These are phyloP conservation scores for Microchrysa polita DNA, from an alignment of 2,888 invertebrate genomes.

Conservation along the genomic window DNA sequence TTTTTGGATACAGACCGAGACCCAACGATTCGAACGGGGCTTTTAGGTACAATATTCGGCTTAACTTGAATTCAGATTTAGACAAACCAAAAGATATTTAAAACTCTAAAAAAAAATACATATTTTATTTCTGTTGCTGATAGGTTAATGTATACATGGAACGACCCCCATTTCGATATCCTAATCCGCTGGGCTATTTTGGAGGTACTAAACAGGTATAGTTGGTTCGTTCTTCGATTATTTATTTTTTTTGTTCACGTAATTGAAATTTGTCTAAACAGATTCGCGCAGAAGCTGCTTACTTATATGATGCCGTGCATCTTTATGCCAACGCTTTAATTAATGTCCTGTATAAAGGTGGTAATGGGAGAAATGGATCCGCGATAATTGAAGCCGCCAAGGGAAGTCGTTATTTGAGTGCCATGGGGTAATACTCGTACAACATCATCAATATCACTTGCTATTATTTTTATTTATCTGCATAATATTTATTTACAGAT, in stretches of 20 bases:
- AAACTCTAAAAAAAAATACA: too few species aligned
- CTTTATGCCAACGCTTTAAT: conserved; percentile 87
- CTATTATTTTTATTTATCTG: conserved; percentile 3
- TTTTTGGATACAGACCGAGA: too few species aligned
- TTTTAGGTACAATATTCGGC: too few species aligned
- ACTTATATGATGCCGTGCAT: conserved; percentile 93
- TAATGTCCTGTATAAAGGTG: conserved; percentile 74
- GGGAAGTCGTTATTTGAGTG: conserved; percentile 81
- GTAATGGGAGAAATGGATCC: conserved; percentile 80
- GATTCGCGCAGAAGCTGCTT: conserved; percentile 90
- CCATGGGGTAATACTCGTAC: conserved; percentile 78
- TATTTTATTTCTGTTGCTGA: conserved; percentile 50
- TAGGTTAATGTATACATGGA: conserved; percentile 86
- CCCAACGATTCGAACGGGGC: too few species aligned
- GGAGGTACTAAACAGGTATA: conserved; percentile 78
- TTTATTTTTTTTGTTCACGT: background rate
- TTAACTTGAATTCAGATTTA: too few species aligned
- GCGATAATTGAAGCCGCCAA: conserved; percentile 81
- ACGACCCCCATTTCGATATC: conserved; percentile 86
- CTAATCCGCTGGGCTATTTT: conserved; percentile 77
- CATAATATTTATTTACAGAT: conserved; percentile 67
- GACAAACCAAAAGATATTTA: too few species aligned
- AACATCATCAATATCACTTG: conserved; percentile 21
- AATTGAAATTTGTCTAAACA: conserved; percentile 57
- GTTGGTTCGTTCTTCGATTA: background rate